Conservation (phyloP, 2,113 vertebrate genomes). For the Gasterosteus aculeatus region DNA sequence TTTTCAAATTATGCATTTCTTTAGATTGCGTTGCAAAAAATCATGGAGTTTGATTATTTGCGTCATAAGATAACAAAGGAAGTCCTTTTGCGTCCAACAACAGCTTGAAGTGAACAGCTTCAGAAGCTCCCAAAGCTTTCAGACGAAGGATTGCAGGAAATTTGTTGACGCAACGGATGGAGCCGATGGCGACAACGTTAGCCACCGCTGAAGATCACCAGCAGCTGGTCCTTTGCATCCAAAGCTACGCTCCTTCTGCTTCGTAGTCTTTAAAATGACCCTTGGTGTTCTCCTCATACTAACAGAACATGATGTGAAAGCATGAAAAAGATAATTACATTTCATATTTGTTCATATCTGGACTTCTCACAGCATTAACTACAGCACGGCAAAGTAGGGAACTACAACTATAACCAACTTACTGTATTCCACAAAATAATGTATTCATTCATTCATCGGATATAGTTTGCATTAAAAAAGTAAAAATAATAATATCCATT, state of each 20-base stretch:
- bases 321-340: neutral
- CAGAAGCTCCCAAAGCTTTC: neutral
- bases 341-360: neutral
- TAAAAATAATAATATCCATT: neutral
- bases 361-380: neutral
- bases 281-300: neutral
- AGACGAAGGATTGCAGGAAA: neutral
- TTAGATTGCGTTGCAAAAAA: neutral
- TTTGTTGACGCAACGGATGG: neutral
- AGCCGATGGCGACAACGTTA: neutral
- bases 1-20: neutral
- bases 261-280: neutral
- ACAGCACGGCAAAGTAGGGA: neutral
- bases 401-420: neutral
- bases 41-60: neutral
- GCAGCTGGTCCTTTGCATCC: neutral
- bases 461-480: neutral
- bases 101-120: neutral
- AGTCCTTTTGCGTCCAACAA: neutral
- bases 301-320: neutral
- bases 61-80: neutral
- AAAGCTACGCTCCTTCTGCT: neutral
- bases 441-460: neutral
- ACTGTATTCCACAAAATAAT: neutral
- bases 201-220: neutral